Percentiles rank a stretch among this genome's conserved stretches.
Conservation (phyloP, 2,888 invertebrate genomes). For the Amphipyra tragopoginis region DNA sequence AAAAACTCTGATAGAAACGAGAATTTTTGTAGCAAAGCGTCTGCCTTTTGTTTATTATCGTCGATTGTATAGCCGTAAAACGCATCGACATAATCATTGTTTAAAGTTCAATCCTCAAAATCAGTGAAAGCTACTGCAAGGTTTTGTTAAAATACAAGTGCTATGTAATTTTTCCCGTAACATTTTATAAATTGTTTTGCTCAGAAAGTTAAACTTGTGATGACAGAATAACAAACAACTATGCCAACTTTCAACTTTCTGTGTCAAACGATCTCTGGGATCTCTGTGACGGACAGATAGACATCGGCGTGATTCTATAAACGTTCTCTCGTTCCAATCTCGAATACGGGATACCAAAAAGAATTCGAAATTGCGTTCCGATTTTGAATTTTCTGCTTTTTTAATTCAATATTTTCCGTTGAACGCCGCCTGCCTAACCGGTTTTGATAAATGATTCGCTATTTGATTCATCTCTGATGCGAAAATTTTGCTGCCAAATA, state of each 20-base stretch:
- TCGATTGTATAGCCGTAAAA: too few relatives aligned
- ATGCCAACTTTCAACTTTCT: constrained; percentile 20
- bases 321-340: constrained; percentile 27
- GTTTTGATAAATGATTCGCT: constrained; percentile 41
- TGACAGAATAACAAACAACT: constrained; percentile 19
- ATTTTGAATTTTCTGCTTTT: constrained; percentile 39
- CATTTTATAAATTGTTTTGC: constrained; percentile 1
- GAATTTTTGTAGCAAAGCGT: too few relatives aligned
- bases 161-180: not conserved
- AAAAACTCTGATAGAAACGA: too few relatives aligned
- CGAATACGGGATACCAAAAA: constrained; percentile 23
- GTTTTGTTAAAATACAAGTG: not conserved
- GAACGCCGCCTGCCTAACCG: constrained; percentile 18
- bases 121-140: too few relatives aligned
- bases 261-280: constrained; percentile 28
- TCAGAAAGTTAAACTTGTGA: constrained; percentile 2
- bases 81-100: too few relatives aligned
- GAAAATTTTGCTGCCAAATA: constrained; percentile 11
- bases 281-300: constrained; percentile 35
- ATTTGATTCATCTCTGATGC: constrained; percentile 21
- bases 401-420: constrained; percentile 36
- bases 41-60: too few relatives aligned
- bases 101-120: too few relatives aligned
- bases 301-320: constrained; percentile 38
- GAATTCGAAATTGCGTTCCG: constrained; percentile 30